Conservation (phyloP, 2,888 invertebrate genomes). For the Strigamia crassipes region DNA sequence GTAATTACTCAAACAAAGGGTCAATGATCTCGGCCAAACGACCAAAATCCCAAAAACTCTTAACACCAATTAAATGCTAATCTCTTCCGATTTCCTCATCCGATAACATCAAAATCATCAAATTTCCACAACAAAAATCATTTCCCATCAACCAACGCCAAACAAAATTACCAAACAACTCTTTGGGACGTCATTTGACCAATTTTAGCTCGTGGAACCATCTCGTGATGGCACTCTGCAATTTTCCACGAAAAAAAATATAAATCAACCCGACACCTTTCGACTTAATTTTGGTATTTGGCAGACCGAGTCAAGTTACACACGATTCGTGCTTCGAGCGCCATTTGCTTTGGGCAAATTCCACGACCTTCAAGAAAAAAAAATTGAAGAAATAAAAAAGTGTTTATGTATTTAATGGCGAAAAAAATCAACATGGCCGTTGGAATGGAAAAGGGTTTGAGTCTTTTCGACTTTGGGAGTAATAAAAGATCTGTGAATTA, state of each 20-base stretch:
- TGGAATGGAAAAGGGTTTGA: not conserved
- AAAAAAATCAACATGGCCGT: not conserved
- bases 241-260: not conserved
- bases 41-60: not conserved
- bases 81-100: not conserved
- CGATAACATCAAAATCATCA: not conserved
- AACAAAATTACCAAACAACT: not conserved
- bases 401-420: too few species aligned
- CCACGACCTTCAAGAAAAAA: slow-evolving; percentile 1
- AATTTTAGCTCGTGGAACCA: too few species aligned
- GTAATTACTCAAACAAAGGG: not conserved
- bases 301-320: not conserved
- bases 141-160: too few species aligned
- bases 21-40: not conserved
- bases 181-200: too few species aligned
- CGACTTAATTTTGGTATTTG: not conserved
- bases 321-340: not conserved
- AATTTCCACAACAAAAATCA: too few species aligned
- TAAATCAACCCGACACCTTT: not conserved
- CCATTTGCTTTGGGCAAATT: not conserved
- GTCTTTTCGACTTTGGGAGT: too few species aligned
- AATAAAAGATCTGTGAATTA: not conserved
- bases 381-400: not conserved
- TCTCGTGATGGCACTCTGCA: not conserved
- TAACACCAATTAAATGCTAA: not conserved